These are phyloP conservation scores for Crotalus helleri DNA, from an alignment of 2,113 vertebrate species.

Conservation along the genomic window DNA sequence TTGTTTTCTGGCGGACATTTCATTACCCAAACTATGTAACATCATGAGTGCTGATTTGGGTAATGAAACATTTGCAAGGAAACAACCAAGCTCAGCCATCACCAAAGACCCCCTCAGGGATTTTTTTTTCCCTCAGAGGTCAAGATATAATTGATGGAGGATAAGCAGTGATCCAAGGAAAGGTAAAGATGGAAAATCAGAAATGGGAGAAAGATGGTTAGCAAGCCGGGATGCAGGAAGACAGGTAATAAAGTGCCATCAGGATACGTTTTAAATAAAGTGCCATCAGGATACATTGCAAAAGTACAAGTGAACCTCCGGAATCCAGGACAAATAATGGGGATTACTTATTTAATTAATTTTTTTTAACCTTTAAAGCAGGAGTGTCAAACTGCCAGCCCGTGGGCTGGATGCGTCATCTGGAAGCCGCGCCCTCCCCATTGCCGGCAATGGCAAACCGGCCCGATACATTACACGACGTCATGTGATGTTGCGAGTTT, in stretches of 20 bases:
- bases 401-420: no score
- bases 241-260: not conserved
- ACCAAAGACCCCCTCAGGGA: not conserved
- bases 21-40: not conserved
- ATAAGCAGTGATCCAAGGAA: not conserved
- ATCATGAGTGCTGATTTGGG: not conserved
- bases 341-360: not conserved
- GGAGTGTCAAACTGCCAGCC: no score
- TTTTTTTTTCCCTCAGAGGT: not conserved
- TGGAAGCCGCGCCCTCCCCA: no score
- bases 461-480: no score
- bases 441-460: no score
- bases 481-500: no score
- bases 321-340: not conserved
- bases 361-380: no score
- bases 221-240: not conserved
- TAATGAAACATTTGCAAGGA: not conserved
- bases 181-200: not conserved
- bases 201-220: not conserved
- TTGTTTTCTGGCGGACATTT: not conserved
- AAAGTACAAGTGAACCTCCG: not conserved
- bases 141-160: not conserved
- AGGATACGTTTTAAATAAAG: not conserved
- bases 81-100: not conserved
- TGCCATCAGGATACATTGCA: not conserved